A percentile compares a stretch with the other conserved stretches of the same genome.
Conservation (phyloP, 2,797 vertebrate genomes). For the Gadopsis marmoratus region DNA sequence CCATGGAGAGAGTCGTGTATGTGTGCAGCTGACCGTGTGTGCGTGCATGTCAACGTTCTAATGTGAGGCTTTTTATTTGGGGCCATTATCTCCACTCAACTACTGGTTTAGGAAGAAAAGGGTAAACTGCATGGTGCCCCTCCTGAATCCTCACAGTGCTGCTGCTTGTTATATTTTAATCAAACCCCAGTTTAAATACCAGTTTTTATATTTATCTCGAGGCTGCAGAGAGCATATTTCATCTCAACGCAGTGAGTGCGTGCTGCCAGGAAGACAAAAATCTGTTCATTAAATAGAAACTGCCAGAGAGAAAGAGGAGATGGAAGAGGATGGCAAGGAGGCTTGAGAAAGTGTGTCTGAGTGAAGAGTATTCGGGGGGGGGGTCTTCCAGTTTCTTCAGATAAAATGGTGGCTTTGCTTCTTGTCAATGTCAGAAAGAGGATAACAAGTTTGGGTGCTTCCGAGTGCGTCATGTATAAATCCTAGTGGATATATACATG, state of each 20-base stretch:
- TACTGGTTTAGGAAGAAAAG: neutral
- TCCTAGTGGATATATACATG: neutral
- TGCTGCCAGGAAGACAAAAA: conserved; percentile 24
- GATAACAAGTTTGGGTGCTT: neutral
- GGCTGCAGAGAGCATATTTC: conserved; percentile 26
- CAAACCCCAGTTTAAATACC: neutral
- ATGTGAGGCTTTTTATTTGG: conserved; percentile 18
- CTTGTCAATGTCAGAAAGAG: conserved; percentile 20
- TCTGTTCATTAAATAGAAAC: conserved; percentile 41
- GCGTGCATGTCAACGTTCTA: neutral
- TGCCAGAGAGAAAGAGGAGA: conserved; percentile 24
- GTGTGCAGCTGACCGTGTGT: conserved; percentile 59
- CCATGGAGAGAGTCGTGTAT: conserved; percentile 11
- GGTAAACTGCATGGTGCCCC: neutral
- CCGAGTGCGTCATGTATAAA: neutral
- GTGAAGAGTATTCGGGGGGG: conserved; percentile 54
- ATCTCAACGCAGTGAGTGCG: conserved; percentile 15
- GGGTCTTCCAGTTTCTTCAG: conserved; percentile 30
- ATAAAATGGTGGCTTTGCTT: conserved; percentile 38
- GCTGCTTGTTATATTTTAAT: conserved; percentile 14
- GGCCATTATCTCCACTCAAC: conserved; percentile 39
- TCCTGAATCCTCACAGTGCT: neutral
- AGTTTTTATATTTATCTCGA: conserved; percentile 12
- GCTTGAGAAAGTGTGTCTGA: conserved; percentile 29
- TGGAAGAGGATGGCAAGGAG: conserved; percentile 8